Base-by-base conservation (phyloP, 2,113 vertebrate species). In the Tenebrosternarchus preto region DNA sequence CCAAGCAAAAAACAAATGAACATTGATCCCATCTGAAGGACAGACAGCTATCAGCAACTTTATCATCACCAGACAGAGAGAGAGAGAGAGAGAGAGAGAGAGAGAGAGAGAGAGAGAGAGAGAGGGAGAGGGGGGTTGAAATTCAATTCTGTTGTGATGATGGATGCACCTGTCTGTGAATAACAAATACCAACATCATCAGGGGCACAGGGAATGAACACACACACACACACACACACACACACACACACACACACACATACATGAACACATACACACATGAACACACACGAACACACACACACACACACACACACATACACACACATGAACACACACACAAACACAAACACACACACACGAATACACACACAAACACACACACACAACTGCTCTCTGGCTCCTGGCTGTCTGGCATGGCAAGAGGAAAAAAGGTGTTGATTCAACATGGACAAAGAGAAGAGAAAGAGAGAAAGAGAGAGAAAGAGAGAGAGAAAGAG, bases 31-130 rank as follows among this genome's bases (percentile, higher is more conserved):
- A 79, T 36, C 83, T 88, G 79, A 82, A 81, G 88, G 86, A 91
- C 88, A 88, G 90, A 87, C 88, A 88, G 87, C 86, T 91, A 90
- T 92, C 91, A 93, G 92, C 92, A 92, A 92, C 91, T 93, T 93
- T 91, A 92, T 92, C 89, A 91, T 88, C 85, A 90, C 78, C 89
- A n/a, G 39, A 75, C 53, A 66, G 77, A 31, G 17, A 19, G 63
- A 78, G 83, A 25, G 36, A 74, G 67, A 76, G 66, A 56, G 53
- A 46, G 72, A 43, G 16, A 22, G 75, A 84, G 84, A 39, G 33
- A 72, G 61, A 68, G 71, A 61, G 59, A 63, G 76, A 39, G 16
- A 22, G 74, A 77, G 84, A 22, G 33, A 73, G 64, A 75, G 71
- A 36, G 33, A 56, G 76, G 29, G 15, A 22, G 69, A 77, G 82